Evolutionary conservation across 2,113 vertebrate genomes (phyloP).

Genomic region (Vidua macroura): DNA sequence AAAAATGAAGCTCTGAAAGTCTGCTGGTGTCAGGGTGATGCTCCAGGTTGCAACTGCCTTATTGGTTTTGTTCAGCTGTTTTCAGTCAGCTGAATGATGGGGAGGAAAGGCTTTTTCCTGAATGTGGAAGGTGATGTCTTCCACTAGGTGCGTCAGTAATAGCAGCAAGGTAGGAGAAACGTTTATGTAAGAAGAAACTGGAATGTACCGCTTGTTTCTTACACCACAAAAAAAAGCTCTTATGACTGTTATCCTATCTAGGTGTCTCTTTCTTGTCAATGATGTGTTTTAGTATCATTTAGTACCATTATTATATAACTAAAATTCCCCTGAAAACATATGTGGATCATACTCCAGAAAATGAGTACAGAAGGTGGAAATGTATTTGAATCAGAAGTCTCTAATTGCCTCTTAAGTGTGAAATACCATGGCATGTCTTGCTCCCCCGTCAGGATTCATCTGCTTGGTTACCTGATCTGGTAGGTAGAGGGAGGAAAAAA

Average conservation of each 20-base stretch:
- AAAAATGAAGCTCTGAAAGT: not conserved
- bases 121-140: not conserved
- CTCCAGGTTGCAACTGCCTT: not conserved
- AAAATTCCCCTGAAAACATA: not conserved
- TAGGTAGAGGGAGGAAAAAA: not conserved
- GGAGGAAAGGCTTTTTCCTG: not conserved
- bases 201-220: not conserved
- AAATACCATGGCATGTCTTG: not conserved
- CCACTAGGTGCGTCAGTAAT: not conserved
- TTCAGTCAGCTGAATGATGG: not conserved
- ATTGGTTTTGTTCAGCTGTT: not conserved
- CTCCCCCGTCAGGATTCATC: not conserved
- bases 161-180: not conserved
- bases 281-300: not conserved
- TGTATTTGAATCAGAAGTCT: not conserved
- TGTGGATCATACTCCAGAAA: not conserved
- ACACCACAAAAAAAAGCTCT: not conserved
- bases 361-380: not conserved
- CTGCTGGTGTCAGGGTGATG: not conserved
- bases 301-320: not conserved
- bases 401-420: not conserved
- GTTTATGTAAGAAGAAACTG: not conserved
- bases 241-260: not conserved
- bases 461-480: not conserved
- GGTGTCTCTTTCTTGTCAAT: not conserved